phyloP scores from a whole-genome alignment of 1,140 invertebrate genomes.

The Diabrotica virgifera region DNA sequence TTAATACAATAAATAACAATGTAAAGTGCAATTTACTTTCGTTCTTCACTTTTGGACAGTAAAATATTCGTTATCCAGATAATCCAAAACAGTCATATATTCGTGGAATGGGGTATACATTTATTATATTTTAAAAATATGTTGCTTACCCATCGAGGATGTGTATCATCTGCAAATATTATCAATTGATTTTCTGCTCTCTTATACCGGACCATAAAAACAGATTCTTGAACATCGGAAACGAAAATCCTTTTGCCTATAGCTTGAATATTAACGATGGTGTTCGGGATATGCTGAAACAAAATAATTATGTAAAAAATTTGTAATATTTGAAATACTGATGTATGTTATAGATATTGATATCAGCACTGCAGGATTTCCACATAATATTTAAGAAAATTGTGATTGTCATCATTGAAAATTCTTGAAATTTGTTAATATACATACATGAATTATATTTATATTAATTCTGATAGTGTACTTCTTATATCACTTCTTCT shows the following conservation, averaged over 20 bases:
- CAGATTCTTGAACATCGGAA: constrained; percentile 94
- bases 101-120: too few relatives aligned
- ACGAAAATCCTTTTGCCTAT: constrained; percentile 93
- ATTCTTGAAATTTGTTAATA: background rate
- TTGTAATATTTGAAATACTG: background rate
- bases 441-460: too few relatives aligned
- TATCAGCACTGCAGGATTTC: constrained; percentile 46
- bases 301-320: constrained; percentile 8
- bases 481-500: too few relatives aligned
- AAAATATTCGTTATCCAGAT: too few relatives aligned
- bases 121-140: too few relatives aligned
- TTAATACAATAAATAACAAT: too few relatives aligned
- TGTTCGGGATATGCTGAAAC: constrained; percentile 86
- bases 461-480: too few relatives aligned
- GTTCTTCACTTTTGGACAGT: too few relatives aligned
- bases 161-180: constrained; percentile 97
- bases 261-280: constrained; percentile 89
- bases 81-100: too few relatives aligned
- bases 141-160: constrained; percentile 75
- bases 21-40: too few relatives aligned
- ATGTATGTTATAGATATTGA: constrained; percentile 8
- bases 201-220: constrained; percentile 95
- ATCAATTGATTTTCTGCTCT: constrained; percentile 95
- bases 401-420: constrained; percentile 25
- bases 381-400: constrained; percentile 24